Evolutionary conservation across 2,888 invertebrate species (phyloP), one percentile per base, ranked within the genome.

Genomic region (Brachyopa scutellaris): DNA sequence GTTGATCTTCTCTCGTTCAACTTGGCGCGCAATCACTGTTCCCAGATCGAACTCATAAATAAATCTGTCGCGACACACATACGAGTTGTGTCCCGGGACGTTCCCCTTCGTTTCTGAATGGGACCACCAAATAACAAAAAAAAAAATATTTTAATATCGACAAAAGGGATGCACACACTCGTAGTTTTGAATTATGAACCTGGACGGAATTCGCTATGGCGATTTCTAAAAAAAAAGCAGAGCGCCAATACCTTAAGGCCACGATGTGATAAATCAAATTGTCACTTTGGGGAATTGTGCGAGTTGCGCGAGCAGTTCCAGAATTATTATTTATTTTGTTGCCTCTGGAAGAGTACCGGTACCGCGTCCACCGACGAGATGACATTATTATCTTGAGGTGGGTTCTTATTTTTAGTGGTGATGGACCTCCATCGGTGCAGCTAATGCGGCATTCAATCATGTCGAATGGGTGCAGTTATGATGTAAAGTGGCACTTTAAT

Each of bases 241-340:
- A 17, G 21, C 29, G 38, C 29, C 21, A 38, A 51, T 61, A 38
- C 26, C 74, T 64, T 9, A 19, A 51, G 76, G 72, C 76, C 47
- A 6, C 26, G 40, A 11, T 86, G 87, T 86, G 86, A 89, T 89
- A 89, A 89, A 89, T 89, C 88, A 89, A 88, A 88, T 88, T 89
- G 88, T 87, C 88, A 89, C 88, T 88, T 88, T 87, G 49, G 26
- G 36, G 61, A 61, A 64, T 42, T 78, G 62, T 49, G 57, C 49
- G 57, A 66, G 19, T 57, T 64, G 55, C 67, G 61, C 70, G 47
- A 21, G 29, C 23, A 61, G 40, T 67, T 13, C 11, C 78, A 47
- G 40, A 77, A 61, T 61, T 29, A n/a, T 26, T 11, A 19, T 9
- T 17, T 49, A 23, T 33, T 21, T 21, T 11, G 9, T 40, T 9